Base-by-base conservation (phyloP, 2,113 vertebrate species). In the Hypocryptadius cinnamomeus region DNA sequence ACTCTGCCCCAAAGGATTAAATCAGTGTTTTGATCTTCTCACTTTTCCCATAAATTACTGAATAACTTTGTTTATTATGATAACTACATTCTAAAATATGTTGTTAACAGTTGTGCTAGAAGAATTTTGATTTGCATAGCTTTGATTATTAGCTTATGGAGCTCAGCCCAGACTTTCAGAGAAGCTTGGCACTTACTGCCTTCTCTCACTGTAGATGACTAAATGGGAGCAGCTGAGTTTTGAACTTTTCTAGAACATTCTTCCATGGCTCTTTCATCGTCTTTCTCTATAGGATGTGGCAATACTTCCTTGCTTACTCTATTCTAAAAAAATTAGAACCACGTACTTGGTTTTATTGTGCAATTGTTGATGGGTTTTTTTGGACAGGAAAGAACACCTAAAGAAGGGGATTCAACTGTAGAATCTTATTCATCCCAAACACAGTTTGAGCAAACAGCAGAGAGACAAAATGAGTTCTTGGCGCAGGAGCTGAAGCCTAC, bases 341-440 rank as follows among this genome's bases (percentile, higher is more conserved):
- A 57, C 39, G 37, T 86, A 61, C 39, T 77, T 71, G 7, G 18
- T 77, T 54, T 64, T 37, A 73, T 60, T 68, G 11, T 85, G n/a
- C n/a, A 33, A 35, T 88, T 87, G 13, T 91, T 95, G 4, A 14
- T 47, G 20, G 42, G 63, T 61, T 66, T 88, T 95, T 81, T 88
- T 73, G 44, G 23, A 54, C 73, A 98, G 98, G 97, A 97, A 78
- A 98, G 95, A 91, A 30, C 95, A 53, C 90, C 95, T 68, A 97
- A 90, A 83, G 97, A 97, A 60, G 85, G 89, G 21, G 97, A 97
- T 84, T 97, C 97, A 91, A 96, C 98, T 39, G 72, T 97, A 87
- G 97, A 98, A 57, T 98, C 98, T 48, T 98, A 96, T 94, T 98
- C 98, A 91, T 98, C 97, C 20, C 98, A 97, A 76, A 97, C 97